Conservation (phyloP, 2,113 vertebrate genomes). For the Lynx canadensis region DNA sequence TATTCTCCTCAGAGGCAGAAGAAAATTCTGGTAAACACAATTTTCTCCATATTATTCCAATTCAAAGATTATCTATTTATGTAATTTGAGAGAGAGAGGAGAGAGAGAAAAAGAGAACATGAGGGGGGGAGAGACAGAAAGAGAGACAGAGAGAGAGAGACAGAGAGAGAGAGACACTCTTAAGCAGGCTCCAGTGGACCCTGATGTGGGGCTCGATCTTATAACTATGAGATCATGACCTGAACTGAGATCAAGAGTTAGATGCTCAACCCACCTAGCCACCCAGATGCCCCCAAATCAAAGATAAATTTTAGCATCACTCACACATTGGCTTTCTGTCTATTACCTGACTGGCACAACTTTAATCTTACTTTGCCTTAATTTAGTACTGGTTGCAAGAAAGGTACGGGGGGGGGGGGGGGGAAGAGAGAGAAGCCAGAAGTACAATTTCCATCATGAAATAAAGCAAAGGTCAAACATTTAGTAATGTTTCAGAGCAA, state of each 20-base stretch:
- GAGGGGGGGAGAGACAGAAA: no score
- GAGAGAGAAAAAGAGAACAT: no score
- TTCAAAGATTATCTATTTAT: neutral
- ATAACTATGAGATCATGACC: no score
- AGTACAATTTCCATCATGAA: neutral
- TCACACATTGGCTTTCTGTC: neutral
- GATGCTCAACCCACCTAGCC: neutral
- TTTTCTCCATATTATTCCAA: neutral
- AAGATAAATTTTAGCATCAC: neutral
- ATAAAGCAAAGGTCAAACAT: neutral
- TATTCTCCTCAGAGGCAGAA: neutral
- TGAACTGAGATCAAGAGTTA: neutral
- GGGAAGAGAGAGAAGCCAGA: neutral
- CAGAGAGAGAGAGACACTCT: no score
- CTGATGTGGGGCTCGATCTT: no score
- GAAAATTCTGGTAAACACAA: neutral
- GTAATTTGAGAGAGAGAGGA: no score
- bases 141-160: no score
- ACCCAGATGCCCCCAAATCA: neutral
- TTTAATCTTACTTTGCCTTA: neutral
- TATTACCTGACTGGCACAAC: neutral
- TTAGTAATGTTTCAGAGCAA: neutral
- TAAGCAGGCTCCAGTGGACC: no score
- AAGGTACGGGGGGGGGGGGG: neutral
- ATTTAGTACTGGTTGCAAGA: neutral